phyloP scores from a whole-genome alignment of 2,888 invertebrate genomes.

The Cephus nigrinus region DNA sequence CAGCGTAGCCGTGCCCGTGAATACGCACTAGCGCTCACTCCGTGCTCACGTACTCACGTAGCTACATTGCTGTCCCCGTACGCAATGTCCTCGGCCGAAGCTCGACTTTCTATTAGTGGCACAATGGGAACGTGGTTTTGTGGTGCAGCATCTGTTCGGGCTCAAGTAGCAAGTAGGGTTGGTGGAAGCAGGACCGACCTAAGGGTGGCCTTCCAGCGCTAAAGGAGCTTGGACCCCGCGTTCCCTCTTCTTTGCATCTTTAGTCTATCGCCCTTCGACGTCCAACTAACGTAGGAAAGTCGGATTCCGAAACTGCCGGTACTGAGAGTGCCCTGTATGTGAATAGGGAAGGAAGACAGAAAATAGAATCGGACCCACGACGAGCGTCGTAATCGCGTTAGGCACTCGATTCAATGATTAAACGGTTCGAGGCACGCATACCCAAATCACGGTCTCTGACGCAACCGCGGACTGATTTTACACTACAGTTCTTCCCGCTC shows the following conservation, averaged over 20 bases:
- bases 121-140: slow-evolving; percentile 59
- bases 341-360: slow-evolving; percentile 15
- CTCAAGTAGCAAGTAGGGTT: slow-evolving; percentile 58
- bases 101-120: slow-evolving; percentile 60
- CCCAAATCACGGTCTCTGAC: background rate
- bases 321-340: background rate
- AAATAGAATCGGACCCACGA: slow-evolving; percentile 16
- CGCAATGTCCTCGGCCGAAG: background rate
- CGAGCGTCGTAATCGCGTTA: slow-evolving; percentile 10
- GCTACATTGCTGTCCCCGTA: background rate
- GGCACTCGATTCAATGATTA: slow-evolving; percentile 21
- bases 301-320: slow-evolving; percentile 44
- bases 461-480: background rate
- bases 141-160: slow-evolving; percentile 61
- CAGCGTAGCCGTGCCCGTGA: background rate
- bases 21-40: background rate
- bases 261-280: background rate
- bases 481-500: background rate
- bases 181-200: slow-evolving; percentile 26
- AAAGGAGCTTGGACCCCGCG: background rate
- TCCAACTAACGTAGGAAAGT: slow-evolving; percentile 17
- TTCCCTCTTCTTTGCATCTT: background rate
- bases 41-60: background rate
- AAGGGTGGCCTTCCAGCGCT: background rate
- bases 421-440: slow-evolving; percentile 10